Percentiles rank a stretch among this genome's conserved stretches.
Conservation (phyloP, 1,140 invertebrate genomes). For the Drosophila athabasca region DNA sequence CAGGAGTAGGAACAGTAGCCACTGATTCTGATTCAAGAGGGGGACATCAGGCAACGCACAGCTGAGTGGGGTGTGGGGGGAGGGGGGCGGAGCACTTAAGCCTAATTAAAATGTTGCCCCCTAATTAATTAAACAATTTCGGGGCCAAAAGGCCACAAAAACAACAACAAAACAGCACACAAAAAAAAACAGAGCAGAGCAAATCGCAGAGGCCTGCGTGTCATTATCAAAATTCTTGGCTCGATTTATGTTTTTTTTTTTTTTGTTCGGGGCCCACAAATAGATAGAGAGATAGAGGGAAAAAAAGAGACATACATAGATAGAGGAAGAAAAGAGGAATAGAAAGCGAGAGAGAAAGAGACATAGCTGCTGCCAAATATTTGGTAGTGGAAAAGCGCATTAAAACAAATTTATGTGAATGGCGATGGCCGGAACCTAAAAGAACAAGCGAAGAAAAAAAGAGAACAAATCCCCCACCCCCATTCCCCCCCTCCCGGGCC, state of each 20-base stretch:
- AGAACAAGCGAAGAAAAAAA: slow-evolving; percentile 25
- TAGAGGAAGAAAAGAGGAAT: not conserved
- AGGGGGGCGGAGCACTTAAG: slow-evolving; percentile 53
- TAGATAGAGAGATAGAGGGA: slow-evolving; percentile 39
- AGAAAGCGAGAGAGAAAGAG: too few species aligned
- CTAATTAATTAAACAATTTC: slow-evolving; percentile 78
- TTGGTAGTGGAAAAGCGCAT: slow-evolving; percentile 61
- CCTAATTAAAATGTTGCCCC: slow-evolving; percentile 73
- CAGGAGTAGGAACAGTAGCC: slow-evolving; percentile 21
- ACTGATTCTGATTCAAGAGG: too few species aligned
- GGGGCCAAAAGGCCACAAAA: slow-evolving; percentile 26
- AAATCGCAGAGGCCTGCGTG: slow-evolving; percentile 39
- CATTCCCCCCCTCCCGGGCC: slow-evolving; percentile 30
- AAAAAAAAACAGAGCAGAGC: slow-evolving; percentile 25
- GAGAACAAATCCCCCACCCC: slow-evolving; percentile 53
- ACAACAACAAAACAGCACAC: slow-evolving; percentile 7
- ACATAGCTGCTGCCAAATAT: slow-evolving; percentile 23
- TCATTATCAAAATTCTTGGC: slow-evolving; percentile 73
- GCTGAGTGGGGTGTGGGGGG: too few species aligned
- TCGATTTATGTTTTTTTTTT: slow-evolving; percentile 62
- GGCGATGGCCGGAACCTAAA: slow-evolving; percentile 19
- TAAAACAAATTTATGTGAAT: slow-evolving; percentile 74
- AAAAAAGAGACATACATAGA: too few species aligned
- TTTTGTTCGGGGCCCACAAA: slow-evolving; percentile 23
- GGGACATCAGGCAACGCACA: not conserved